phyloP scores from a whole-genome alignment of 30 jellyfish, hydroid and myxozoan species.

The Aurelia sp. region DNA sequence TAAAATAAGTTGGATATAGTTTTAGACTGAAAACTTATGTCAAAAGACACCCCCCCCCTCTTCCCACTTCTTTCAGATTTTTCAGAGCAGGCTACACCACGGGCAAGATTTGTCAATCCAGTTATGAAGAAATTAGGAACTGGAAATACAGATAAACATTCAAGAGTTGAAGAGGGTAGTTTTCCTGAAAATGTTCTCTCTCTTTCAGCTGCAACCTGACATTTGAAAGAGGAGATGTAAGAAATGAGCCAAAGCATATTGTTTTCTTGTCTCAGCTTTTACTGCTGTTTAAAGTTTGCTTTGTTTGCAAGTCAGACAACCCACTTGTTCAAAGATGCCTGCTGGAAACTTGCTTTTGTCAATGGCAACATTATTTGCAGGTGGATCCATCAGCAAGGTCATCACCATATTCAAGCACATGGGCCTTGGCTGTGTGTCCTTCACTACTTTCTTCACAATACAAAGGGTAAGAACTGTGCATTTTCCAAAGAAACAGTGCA shows the following conservation, averaged over 20 bases:
- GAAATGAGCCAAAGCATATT: constrained; percentile 23
- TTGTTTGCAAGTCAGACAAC: constrained; percentile 6
- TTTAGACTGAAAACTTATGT: too few species aligned
- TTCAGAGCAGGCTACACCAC: too few species aligned
- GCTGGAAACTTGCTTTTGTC: constrained; percentile 26
- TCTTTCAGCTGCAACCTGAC: constrained; percentile 2
- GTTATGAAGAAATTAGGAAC: too few species aligned
- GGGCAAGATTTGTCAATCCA: too few species aligned
- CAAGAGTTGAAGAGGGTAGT: too few species aligned
- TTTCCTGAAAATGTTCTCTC: too few species aligned
- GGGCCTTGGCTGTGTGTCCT: constrained; percentile 14
- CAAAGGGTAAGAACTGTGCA: constrained; percentile 17
- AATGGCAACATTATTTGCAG: constrained; percentile 18
- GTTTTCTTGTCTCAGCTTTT: constrained; percentile 26
- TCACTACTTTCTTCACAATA: background rate
- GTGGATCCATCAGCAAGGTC: constrained; percentile 12
- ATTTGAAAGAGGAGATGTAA: background rate
- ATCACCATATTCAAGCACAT: background rate
- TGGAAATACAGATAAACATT: too few species aligned
- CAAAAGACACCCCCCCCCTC: too few species aligned
- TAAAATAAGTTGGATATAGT: too few species aligned
- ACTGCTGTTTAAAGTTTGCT: constrained; percentile 18
- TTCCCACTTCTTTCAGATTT: too few species aligned
- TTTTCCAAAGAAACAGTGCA: too few species aligned
- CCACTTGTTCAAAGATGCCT: constrained; percentile 11